Evolutionary conservation across 2,797 vertebrate species (phyloP).

Genomic region (Octomys mimax): DNA sequence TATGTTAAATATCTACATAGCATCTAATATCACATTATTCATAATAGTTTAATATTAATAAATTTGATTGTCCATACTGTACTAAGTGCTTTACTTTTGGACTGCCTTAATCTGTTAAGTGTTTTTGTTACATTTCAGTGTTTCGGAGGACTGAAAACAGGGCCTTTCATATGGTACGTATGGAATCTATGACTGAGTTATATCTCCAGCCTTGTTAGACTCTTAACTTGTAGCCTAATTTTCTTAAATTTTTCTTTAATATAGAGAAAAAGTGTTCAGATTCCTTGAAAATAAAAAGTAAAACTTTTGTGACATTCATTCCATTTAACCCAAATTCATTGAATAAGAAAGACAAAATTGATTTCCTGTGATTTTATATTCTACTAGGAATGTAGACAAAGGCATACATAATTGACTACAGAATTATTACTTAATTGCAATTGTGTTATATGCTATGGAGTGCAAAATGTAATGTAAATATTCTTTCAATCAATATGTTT

Average conservation of each 20-base stretch:
- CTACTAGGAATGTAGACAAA: constrained; percentile 25
- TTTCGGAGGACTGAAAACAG: neutral
- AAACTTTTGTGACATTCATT: constrained; percentile 22
- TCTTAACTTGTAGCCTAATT: constrained; percentile 21
- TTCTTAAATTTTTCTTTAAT: constrained; percentile 33
- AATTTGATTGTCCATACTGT: neutral
- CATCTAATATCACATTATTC: constrained; percentile 21
- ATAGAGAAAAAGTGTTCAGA: neutral
- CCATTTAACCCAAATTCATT: constrained; percentile 49
- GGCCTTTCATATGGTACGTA: neutral
- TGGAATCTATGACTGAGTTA: neutral
- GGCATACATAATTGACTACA: neutral
- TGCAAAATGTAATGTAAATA: neutral
- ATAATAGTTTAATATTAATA: constrained; percentile 29
- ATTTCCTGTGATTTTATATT: constrained; percentile 5
- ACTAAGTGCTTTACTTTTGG: constrained; percentile 17
- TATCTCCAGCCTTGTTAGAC: neutral
- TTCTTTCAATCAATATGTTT: constrained; percentile 44
- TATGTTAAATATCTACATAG: constrained; percentile 37
- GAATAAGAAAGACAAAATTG: constrained; percentile 43
- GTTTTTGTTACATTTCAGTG: neutral
- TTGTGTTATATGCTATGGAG: neutral
- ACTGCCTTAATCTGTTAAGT: neutral
- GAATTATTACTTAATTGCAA: constrained; percentile 25
- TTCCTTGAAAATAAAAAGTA: constrained; percentile 17